These are phyloP conservation scores for Protomyctophum bolini DNA, from an alignment of 2,113 vertebrate genomes.

Conservation along the genomic window DNA sequence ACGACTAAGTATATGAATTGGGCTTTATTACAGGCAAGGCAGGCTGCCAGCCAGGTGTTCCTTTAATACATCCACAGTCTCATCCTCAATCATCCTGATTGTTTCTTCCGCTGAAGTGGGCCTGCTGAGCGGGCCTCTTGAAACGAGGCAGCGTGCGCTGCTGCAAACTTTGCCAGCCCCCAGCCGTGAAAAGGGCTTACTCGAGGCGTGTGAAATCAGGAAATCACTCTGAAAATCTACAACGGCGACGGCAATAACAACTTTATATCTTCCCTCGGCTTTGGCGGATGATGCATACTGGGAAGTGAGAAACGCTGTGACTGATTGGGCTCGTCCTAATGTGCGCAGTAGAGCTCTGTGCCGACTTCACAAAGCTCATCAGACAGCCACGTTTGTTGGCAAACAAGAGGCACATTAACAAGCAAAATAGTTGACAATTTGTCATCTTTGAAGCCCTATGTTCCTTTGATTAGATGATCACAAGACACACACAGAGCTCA, in stretches of 20 bases:
- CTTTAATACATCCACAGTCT: background rate
- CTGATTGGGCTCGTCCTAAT: constrained; percentile 65
- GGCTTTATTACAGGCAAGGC: constrained; percentile 15
- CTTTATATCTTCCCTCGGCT: constrained; percentile 46
- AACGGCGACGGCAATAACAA: constrained; percentile 39
- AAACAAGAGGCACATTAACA: constrained; percentile 65
- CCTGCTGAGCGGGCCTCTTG: background rate
- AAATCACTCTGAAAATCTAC: too few relatives aligned
- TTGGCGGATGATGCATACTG: constrained; percentile 53
- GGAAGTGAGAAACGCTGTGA: constrained; percentile 64
- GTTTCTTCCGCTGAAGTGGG: constrained; percentile 6
- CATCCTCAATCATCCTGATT: constrained; percentile 21
- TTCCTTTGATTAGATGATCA: constrained; percentile 49
- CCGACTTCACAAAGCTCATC: constrained; percentile 75
- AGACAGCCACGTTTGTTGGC: constrained; percentile 71
- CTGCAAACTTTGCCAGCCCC: constrained; percentile 2
- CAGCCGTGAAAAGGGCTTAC: constrained; percentile 8
- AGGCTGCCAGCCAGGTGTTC: constrained; percentile 32
- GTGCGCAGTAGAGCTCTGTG: constrained; percentile 44
- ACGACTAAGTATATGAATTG: too few relatives aligned
- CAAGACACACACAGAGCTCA: constrained; percentile 43
- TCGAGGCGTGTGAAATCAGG: constrained; percentile 26
- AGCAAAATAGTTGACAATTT: constrained; percentile 72
- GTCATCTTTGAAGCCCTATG: constrained; percentile 68
- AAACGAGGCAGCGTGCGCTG: too few relatives aligned